phyloP scores from a whole-genome alignment of 2,113 vertebrate genomes.

The Sinocyclocheilus rhinocerous region DNA sequence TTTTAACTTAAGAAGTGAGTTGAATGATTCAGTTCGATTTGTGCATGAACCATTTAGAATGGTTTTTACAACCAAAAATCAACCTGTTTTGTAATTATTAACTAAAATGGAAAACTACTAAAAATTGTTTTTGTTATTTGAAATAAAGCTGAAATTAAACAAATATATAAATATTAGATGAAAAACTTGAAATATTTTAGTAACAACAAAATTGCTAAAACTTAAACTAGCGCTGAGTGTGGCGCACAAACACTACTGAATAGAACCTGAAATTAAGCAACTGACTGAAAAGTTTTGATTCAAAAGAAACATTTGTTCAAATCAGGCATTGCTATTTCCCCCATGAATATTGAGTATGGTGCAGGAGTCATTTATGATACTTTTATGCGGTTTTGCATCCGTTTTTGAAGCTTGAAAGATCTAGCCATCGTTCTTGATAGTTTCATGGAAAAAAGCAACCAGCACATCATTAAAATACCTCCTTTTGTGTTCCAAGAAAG shows the following conservation, averaged over 20 bases:
- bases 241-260: too few species aligned
- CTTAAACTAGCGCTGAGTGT: not conserved
- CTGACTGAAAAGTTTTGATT: not conserved
- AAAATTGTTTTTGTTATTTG: not conserved
- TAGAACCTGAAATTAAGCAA: not conserved
- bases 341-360: not conserved
- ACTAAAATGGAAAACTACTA: not conserved
- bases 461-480: not conserved
- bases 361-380: not conserved
- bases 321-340: not conserved
- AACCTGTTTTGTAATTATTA: not conserved
- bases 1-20: not conserved
- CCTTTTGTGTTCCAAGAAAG: not conserved
- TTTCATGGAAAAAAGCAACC: not conserved
- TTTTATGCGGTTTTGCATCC: not conserved
- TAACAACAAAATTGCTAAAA: not conserved
- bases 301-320: not conserved
- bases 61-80: not conserved
- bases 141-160: not conserved
- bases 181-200: not conserved
- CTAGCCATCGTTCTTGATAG: not conserved
- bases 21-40: not conserved
- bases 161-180: not conserved
- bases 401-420: slow-evolving; percentile 7
- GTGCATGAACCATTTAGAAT: not conserved